A percentile compares a stretch with the other conserved stretches of the same genome.
Conservation (phyloP, 2,888 invertebrate species). For the Tigriopus californicus region DNA sequence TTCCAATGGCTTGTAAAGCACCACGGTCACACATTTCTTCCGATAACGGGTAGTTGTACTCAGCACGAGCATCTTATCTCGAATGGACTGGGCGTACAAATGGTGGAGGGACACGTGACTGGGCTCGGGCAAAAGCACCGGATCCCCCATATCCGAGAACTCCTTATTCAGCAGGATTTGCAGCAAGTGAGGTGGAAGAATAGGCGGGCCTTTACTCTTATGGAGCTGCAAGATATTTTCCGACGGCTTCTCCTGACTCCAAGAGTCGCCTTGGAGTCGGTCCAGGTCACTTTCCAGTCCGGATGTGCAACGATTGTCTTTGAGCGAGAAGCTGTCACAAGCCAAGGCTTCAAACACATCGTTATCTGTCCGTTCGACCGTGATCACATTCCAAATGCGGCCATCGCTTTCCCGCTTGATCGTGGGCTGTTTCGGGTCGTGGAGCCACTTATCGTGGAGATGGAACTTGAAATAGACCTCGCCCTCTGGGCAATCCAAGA, state of each 20-base stretch:
- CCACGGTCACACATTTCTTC: conserved; percentile 96
- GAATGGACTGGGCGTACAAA: conserved; percentile 91
- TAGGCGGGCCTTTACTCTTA: conserved; percentile 58
- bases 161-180: conserved; percentile 98
- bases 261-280: not conserved
- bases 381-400: conserved; percentile 73
- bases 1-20: conserved; percentile 86
- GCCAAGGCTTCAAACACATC: conserved; percentile 93
- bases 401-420: not conserved
- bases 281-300: not conserved
- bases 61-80: conserved; percentile 98
- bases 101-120: conserved; percentile 99
- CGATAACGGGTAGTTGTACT: conserved; percentile 97
- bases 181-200: conserved; percentile 85
- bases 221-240: not conserved
- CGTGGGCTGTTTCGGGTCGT: not conserved
- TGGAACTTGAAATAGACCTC: conserved; percentile 2
- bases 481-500: conserved; percentile 4
- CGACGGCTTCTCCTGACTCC: conserved; percentile 8
- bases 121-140: conserved; percentile 90
- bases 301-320: not conserved
- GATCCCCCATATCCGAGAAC: conserved; percentile 64
- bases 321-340: conserved; percentile 48
- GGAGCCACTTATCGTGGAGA: not conserved
- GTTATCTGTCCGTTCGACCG: conserved; percentile 83